Conservation (phyloP, 1,140 invertebrate genomes). For the Chymomyza costata region DNA sequence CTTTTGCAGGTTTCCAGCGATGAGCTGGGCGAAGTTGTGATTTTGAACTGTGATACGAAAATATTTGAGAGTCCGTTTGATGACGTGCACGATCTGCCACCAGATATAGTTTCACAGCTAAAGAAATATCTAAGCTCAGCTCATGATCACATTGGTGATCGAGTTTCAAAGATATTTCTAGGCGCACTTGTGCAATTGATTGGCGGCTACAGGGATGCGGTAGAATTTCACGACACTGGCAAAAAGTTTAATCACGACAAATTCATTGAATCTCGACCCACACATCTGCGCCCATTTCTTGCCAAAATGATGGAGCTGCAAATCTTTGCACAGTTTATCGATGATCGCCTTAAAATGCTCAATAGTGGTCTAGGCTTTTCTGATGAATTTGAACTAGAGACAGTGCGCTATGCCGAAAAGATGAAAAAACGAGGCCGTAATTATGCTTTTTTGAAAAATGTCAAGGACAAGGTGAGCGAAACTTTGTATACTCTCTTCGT, state of each 20-base stretch:
- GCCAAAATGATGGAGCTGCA: conserved; percentile 93
- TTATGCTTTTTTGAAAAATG: conserved; percentile 87
- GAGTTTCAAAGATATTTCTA: conserved; percentile 92
- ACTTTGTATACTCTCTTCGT: neutral
- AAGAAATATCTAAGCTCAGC: conserved; percentile 80
- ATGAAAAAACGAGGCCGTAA: conserved; percentile 85
- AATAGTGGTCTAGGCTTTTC: conserved; percentile 91
- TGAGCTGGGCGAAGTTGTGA: conserved; percentile 93
- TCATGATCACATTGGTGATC: conserved; percentile 85
- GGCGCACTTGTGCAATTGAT: conserved; percentile 92
- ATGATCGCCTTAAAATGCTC: conserved; percentile 91
- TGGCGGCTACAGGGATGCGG: conserved; percentile 93
- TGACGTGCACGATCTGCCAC: conserved; percentile 89
- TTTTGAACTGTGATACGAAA: conserved; percentile 93
- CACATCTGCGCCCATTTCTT: conserved; percentile 90
- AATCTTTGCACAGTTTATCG: conserved; percentile 97
- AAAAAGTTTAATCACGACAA: conserved; percentile 91
- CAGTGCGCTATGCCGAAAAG: conserved; percentile 89
- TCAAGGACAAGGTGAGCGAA: conserved; percentile 83
- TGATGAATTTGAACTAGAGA: conserved; percentile 96
- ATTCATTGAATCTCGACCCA: conserved; percentile 88
- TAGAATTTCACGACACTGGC: conserved; percentile 84
- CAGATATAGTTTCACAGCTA: conserved; percentile 83
- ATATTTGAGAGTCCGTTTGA: conserved; percentile 89
- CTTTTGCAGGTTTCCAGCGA: conserved; percentile 81